Evolutionary conservation across 2,888 invertebrate genomes (phyloP).

Genomic region (Anthophora plumipes): DNA sequence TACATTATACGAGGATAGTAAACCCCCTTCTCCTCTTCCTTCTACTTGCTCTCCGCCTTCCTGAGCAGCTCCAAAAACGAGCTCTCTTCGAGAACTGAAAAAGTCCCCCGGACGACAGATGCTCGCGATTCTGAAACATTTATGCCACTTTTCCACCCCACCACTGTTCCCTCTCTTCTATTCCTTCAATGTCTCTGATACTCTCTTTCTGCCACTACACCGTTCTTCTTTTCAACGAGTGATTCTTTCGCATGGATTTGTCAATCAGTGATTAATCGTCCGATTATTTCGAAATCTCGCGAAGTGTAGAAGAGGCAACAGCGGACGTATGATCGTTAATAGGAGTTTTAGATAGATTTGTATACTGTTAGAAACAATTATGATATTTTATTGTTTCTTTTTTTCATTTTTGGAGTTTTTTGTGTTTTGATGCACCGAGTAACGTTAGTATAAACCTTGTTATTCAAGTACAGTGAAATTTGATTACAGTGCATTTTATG

Average conservation of each 20-base stretch:
- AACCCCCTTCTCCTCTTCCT: constrained; percentile 51
- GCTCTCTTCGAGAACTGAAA: constrained; percentile 45
- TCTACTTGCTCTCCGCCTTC: constrained; percentile 40
- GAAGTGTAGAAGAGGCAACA: background rate
- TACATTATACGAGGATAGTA: constrained; percentile 73
- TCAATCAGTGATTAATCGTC: constrained; percentile 57
- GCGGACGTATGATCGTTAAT: no score
- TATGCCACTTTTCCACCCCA: constrained; percentile 53
- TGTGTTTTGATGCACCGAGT: no score
- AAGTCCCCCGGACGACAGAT: constrained; percentile 68
- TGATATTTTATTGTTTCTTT: no score
- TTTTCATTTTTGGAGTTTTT: no score
- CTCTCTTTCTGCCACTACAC: background rate
- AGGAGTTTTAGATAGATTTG: no score
- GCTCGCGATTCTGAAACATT: constrained; percentile 67
- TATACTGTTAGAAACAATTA: no score
- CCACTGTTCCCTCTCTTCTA: no score
- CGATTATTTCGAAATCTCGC: background rate
- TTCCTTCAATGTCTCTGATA: background rate
- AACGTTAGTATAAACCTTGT: no score
- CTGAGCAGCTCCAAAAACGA: constrained; percentile 58
- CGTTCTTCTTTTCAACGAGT: background rate
- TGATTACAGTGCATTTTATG: no score
- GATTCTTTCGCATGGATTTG: constrained; percentile 8
- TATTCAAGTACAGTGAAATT: no score